Base-by-base conservation (phyloP, 2,888 invertebrate species). In the Argyresthia goedartella region DNA sequence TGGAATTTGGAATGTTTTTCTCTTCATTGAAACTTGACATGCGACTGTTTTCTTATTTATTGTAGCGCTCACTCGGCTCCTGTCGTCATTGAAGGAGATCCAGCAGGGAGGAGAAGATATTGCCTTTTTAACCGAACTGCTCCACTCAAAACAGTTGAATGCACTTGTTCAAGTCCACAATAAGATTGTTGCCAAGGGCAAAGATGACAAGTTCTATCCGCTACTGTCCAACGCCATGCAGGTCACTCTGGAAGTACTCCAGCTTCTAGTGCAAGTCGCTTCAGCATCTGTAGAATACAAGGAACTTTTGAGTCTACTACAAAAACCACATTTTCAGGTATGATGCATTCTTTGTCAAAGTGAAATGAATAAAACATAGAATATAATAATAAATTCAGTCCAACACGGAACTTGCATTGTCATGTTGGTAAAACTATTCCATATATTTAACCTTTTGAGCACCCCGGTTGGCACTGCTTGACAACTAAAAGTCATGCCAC, bases 141-240 rank as follows among this genome's bases (percentile, higher is more conserved):
- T 97, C 49, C 94, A 94, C 73, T 95, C 95, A 7, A 94, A 93
- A 75, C 95, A 96, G 72, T 89, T 97, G 1, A 94, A 96, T 81
- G 96, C 96, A 36, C 87, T 97, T 61, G 95, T 96, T 34, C 94
- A 95, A 81, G 95, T 96, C 55, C 96, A 96, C 75, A 95, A 95
- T 71, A 95, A 94, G 80, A 95, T 95, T 63, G 89, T 93, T 54
- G 93, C 91, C 63, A 93, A 93, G 80, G 92, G 93, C 52, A 92
- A 93, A 66, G 94, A 95, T 87, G 95, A 95, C 65, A 92, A 93
- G 63, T 91, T 95, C 68, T 94, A 92, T 66, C 95, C 96, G 0
- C 88, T 95, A 49, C 86, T 96, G 8, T 95, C 95, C 13, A 95
- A 95, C 73, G 92, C 95, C 4, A 93, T 95, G 90, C 92, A 94